Percentiles rank a stretch among this genome's conserved stretches.
These are phyloP conservation scores for Cephus runcator DNA, from an alignment of 2,888 invertebrate species.

Conservation along the genomic window DNA sequence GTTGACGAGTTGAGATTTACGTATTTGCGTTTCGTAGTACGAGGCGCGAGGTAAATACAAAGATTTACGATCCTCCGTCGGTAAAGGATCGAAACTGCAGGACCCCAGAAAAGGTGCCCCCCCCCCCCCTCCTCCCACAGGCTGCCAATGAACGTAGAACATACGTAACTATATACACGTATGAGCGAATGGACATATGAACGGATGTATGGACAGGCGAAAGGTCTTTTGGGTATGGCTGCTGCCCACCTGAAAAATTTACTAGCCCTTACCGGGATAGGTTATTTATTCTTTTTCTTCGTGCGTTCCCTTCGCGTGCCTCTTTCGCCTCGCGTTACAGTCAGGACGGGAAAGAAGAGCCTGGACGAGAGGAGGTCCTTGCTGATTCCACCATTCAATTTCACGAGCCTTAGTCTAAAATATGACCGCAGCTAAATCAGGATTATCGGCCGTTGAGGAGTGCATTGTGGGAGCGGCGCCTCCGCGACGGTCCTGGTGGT, in stretches of 20 bases:
- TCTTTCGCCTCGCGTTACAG: background rate
- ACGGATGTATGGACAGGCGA: background rate
- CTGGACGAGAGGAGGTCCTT: slow-evolving; percentile 19
- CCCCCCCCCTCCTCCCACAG: background rate
- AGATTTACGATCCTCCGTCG: slow-evolving; percentile 42
- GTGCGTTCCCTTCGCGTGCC: background rate
- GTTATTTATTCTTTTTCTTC: slow-evolving; percentile 45
- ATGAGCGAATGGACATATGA: background rate
- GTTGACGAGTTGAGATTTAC: slow-evolving; percentile 34
- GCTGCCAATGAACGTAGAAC: background rate
- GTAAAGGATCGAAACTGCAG: slow-evolving; percentile 16
- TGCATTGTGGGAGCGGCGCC: background rate
- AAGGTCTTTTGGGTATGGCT: slow-evolving; percentile 7
- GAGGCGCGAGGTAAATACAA: slow-evolving; percentile 36
- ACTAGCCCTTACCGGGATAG: slow-evolving; percentile 39
- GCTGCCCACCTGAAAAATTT: slow-evolving; percentile 48
- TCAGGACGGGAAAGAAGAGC: slow-evolving; percentile 6
- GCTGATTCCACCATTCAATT: slow-evolving; percentile 58
- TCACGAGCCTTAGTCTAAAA: slow-evolving; percentile 55
- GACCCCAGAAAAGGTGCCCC: background rate
- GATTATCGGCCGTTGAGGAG: slow-evolving; percentile 44
- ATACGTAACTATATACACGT: background rate
- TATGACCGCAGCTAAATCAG: slow-evolving; percentile 56
- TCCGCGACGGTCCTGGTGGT: background rate
- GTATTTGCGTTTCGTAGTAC: slow-evolving; percentile 32